These are phyloP conservation scores for Corvus moneduloides DNA, from an alignment of 2,113 vertebrate genomes.

Conservation along the genomic window DNA sequence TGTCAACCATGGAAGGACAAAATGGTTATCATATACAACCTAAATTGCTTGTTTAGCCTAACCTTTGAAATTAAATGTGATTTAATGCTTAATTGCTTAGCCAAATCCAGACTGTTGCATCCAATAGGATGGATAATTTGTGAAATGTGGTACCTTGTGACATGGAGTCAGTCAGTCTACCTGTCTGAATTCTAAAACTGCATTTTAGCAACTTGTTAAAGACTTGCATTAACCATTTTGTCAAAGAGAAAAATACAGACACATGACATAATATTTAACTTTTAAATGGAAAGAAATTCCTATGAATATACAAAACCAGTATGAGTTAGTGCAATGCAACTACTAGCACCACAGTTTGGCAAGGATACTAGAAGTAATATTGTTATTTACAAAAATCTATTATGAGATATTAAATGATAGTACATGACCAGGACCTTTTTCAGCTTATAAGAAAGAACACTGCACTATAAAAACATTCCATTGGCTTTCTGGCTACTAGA, in stretches of 20 bases:
- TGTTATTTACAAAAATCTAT: neutral
- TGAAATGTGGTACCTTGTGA: neutral
- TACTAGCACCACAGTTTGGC: neutral
- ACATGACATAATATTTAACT: neutral
- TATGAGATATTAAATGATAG: neutral
- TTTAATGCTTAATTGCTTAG: constrained; percentile 13
- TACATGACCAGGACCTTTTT: neutral
- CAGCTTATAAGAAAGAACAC: neutral
- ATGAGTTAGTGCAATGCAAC: neutral
- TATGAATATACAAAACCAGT: neutral
- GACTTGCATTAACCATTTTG: neutral
- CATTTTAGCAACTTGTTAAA: neutral
- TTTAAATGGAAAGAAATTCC: neutral
- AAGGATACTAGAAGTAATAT: neutral
- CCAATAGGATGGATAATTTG: neutral
- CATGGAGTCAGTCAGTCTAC: neutral
- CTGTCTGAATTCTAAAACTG: neutral
- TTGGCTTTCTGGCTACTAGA: neutral
- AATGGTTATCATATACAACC: neutral
- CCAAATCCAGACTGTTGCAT: neutral
- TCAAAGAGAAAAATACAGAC: neutral
- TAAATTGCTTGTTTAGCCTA: neutral
- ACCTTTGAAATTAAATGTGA: neutral
- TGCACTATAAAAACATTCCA: neutral
- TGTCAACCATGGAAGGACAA: neutral